phyloP scores from a whole-genome alignment of 2,888 invertebrate species.

The Hydropsyche betteni region DNA sequence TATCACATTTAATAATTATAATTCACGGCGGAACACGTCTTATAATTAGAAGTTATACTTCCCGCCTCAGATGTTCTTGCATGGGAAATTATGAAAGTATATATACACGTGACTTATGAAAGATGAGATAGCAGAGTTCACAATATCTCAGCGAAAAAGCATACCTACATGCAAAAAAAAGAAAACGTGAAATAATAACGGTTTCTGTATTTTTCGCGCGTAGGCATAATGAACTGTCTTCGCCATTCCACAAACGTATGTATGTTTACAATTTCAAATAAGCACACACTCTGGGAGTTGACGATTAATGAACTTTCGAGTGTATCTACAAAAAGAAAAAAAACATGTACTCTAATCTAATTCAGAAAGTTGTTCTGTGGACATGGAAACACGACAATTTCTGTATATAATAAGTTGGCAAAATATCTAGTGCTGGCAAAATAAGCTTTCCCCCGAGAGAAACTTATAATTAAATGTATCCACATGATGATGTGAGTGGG shows the following conservation, averaged over 20 bases:
- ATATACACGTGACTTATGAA: too few species aligned
- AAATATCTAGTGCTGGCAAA: conserved; percentile 12
- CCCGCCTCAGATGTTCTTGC: conserved; percentile 5
- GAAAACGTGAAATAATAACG: too few species aligned
- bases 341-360: not conserved
- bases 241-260: too few species aligned
- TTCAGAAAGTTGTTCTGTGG: not conserved
- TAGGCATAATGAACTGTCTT: too few species aligned
- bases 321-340: not conserved
- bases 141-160: too few species aligned
- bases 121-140: too few species aligned
- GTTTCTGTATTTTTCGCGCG: too few species aligned
- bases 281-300: too few species aligned
- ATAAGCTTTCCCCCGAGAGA: conserved; percentile 8
- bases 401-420: conserved; percentile 16
- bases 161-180: too few species aligned
- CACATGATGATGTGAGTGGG: not conserved
- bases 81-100: conserved; percentile 18
- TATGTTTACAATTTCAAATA: too few species aligned
- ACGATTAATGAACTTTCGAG: too few species aligned
- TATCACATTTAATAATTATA: conserved; percentile 29
- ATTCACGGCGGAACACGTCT: conserved; percentile 21
- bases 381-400: conserved; percentile 1
- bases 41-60: conserved; percentile 28
- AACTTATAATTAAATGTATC: conserved; percentile 27